Evolutionary conservation across 2,113 vertebrate species (phyloP).

Genomic region (Strigops habroptila): DNA sequence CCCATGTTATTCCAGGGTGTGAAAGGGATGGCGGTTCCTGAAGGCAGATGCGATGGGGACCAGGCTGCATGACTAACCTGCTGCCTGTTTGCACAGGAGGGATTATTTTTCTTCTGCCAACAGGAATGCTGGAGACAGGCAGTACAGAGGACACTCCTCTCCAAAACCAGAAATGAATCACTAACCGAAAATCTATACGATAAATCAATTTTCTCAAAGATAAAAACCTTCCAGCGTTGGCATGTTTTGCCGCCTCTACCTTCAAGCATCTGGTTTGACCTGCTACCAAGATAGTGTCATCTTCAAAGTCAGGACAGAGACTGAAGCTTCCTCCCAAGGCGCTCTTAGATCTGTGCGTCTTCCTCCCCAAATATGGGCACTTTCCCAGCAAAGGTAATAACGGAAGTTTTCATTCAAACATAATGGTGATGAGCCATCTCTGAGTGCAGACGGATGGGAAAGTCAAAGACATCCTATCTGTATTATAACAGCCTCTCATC

Average conservation of each 20-base stretch:
- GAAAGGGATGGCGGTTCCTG: accelerated
- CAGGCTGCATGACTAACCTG: background rate
- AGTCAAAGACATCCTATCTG: background rate
- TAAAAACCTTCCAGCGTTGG: background rate
- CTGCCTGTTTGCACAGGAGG: background rate
- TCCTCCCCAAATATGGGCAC: background rate
- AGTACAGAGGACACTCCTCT: background rate
- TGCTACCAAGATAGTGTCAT: background rate
- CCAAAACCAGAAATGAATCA: background rate
- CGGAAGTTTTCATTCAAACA: background rate
- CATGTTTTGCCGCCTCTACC: background rate
- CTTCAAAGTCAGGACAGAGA: background rate
- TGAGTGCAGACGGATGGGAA: background rate
- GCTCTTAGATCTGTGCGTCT: background rate
- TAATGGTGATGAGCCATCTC: background rate
- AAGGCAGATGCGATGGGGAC: background rate
- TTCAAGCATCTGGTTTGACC: background rate
- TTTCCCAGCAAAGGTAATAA: background rate
- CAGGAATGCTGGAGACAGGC: background rate
- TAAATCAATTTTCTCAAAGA: background rate
- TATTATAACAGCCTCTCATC: background rate
- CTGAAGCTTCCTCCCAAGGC: background rate
- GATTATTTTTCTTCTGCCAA: background rate
- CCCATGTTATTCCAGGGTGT: background rate
- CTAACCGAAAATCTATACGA: background rate